A percentile compares a stretch with the other conserved stretches of the same genome.
phyloP scores from a whole-genome alignment of 2,888 invertebrate species.

The Drosophila differens region DNA sequence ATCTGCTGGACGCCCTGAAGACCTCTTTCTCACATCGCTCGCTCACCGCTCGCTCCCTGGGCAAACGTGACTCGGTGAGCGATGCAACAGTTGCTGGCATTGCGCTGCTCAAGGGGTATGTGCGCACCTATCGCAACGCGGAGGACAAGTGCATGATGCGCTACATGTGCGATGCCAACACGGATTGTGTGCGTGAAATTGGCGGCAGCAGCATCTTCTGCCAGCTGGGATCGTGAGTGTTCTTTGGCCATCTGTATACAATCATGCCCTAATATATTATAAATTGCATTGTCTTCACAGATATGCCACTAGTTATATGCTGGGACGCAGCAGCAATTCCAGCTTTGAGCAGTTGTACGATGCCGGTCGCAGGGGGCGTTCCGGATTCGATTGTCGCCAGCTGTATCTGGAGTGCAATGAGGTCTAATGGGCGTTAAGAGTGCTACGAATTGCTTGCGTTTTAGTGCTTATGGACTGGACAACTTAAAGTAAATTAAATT shows the following conservation, averaged over 20 bases:
- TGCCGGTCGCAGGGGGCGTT: conserved; percentile 93
- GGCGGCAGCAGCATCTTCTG: conserved; percentile 94
- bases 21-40: conserved; percentile 97
- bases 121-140: conserved; percentile 91
- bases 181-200: conserved; percentile 93
- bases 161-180: conserved; percentile 95
- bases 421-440: conserved; percentile 87
- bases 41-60: conserved; percentile 92
- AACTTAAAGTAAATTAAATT: conserved; percentile 72
- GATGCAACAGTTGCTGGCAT: conserved; percentile 95
- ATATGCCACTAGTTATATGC: conserved; percentile 93
- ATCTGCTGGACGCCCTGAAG: conserved; percentile 95
- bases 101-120: conserved; percentile 95
- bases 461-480: conserved; percentile 65
- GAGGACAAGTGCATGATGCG: conserved; percentile 94
- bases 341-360: conserved; percentile 93
- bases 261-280: too few species aligned
- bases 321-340: conserved; percentile 91
- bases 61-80: conserved; percentile 94
- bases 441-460: conserved; percentile 14
- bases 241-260: background rate
- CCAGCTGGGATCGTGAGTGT: conserved; percentile 95
- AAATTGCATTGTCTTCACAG: conserved; percentile 85
- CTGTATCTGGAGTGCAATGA: conserved; percentile 95
- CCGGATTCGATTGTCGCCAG: conserved; percentile 93